Percentiles rank a stretch among this genome's conserved stretches.
Evolutionary conservation across 2,113 vertebrate genomes (phyloP).

Genomic region (Podiceps cristatus): DNA sequence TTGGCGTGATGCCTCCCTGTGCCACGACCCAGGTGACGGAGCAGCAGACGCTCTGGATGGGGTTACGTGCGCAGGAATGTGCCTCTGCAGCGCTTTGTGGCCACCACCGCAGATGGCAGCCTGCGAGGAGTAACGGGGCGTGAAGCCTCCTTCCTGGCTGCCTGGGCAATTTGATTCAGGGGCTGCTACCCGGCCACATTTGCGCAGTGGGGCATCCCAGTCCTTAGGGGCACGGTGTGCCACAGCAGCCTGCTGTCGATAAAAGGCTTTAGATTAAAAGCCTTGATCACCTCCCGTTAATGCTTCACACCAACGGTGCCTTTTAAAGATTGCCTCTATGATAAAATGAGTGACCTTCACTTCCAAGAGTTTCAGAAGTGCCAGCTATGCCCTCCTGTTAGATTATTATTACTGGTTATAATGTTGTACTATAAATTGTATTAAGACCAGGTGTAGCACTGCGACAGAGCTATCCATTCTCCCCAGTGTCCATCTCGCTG

Average conservation of each 20-base stretch:
- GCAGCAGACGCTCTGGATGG: rapidly evolving
- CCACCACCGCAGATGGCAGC: neutral
- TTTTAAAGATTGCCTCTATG: slow-evolving; percentile 24
- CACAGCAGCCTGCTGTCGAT: neutral
- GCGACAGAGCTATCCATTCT: neutral
- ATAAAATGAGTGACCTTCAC: slow-evolving; percentile 50
- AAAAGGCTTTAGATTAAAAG: slow-evolving; percentile 31
- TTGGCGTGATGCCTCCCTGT: neutral
- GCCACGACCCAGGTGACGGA: rapidly evolving
- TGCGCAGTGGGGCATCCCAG: neutral
- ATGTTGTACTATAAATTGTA: slow-evolving; percentile 7
- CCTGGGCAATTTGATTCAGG: neutral
- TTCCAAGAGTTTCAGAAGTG: neutral
- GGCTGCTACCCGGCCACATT: neutral
- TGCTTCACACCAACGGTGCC: neutral
- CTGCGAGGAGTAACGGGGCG: neutral
- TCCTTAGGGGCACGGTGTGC: neutral
- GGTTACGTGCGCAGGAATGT: neutral
- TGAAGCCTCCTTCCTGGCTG: neutral
- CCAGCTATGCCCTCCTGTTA: slow-evolving; percentile 10
- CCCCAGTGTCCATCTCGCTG: neutral
- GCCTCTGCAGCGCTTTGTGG: neutral
- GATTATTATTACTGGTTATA: neutral
- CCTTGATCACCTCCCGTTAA: neutral
- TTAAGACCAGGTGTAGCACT: neutral